A percentile compares a stretch with the other conserved stretches of the same genome.
Conservation (phyloP, 1,140 invertebrate genomes). For the Halyomorpha halys region DNA sequence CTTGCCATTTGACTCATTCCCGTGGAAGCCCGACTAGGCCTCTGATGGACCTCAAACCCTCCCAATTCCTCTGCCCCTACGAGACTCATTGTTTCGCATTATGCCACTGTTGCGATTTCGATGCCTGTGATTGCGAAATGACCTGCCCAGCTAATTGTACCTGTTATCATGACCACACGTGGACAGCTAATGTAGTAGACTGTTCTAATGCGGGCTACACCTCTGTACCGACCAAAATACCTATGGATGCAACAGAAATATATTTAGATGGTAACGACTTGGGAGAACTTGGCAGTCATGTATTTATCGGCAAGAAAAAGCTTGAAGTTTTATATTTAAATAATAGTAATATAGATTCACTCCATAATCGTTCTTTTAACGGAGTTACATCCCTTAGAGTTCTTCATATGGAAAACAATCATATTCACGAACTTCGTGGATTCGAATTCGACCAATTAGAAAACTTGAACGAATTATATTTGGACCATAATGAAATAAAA, state of each 20-base stretch:
- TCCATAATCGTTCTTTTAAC: conserved; percentile 47
- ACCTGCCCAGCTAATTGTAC: conserved; percentile 43
- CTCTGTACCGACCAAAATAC: conserved; percentile 40
- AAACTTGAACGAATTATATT: conserved; percentile 40
- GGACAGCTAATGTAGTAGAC: conserved; percentile 44
- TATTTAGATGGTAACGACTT: conserved; percentile 46
- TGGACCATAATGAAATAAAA: conserved; percentile 41
- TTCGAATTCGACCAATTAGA: conserved; percentile 44
- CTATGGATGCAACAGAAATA: conserved; percentile 48
- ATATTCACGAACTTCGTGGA: conserved; percentile 39
- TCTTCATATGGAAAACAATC: conserved; percentile 43
- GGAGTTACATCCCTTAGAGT: conserved; percentile 39
- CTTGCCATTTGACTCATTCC: conserved; percentile 34
- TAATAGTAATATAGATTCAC: conserved; percentile 38
- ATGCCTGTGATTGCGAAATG: conserved; percentile 48
- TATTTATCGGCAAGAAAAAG: conserved; percentile 46
- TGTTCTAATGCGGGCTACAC: conserved; percentile 37
- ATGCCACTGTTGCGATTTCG: conserved; percentile 54
- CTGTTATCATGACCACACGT: conserved; percentile 44
- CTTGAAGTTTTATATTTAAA: conserved; percentile 43
- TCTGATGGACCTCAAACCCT: conserved; percentile 55
- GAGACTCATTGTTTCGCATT: conserved; percentile 45
- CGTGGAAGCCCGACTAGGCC: conserved; percentile 35
- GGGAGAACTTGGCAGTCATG: conserved; percentile 39
- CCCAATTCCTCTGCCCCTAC: conserved; percentile 53